phyloP scores from a whole-genome alignment of 2,797 vertebrate species.

The Parauchenoglanis punctatus region DNA sequence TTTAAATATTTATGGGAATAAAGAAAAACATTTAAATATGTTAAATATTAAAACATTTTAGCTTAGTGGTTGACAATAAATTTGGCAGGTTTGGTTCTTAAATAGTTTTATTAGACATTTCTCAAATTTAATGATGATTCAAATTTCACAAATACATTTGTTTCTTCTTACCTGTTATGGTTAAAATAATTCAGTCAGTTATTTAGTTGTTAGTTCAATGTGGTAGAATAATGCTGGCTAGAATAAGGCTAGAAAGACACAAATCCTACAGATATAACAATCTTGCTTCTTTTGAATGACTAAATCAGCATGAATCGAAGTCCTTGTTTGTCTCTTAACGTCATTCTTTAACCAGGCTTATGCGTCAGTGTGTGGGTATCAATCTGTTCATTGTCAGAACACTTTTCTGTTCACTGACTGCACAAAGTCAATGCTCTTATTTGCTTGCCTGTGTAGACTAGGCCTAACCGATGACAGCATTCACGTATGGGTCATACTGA shows the following conservation, averaged over 20 bases:
- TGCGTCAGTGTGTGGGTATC: constrained; percentile 5
- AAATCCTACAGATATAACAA: not conserved
- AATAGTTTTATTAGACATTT: not conserved
- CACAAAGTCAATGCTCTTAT: constrained; percentile 26
- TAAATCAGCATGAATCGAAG: constrained; percentile 16
- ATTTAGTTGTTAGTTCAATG: not conserved
- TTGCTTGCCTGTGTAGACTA: constrained; percentile 24
- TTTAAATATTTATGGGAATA: not conserved
- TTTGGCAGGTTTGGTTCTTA: not conserved
- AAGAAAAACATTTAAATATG: not conserved
- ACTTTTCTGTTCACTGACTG: constrained; percentile 19
- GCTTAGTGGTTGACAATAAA: not conserved
- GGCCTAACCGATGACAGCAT: constrained; percentile 13
- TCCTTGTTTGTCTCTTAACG: constrained; percentile 15
- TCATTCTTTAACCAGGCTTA: constrained; percentile 22
- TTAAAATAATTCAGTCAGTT: not conserved
- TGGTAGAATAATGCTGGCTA: not conserved
- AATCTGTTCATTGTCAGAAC: constrained; percentile 25
- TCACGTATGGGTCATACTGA: constrained; percentile 3
- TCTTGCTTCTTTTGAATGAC: constrained; percentile 8
- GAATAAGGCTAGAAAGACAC: not conserved
- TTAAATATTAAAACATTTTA: not conserved
- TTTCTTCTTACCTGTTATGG: not conserved
- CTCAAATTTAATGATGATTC: not conserved
- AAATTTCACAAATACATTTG: not conserved